Evolutionary conservation across 2,113 vertebrate genomes (phyloP).

Genomic region (Entosphenus tridentatus): DNA sequence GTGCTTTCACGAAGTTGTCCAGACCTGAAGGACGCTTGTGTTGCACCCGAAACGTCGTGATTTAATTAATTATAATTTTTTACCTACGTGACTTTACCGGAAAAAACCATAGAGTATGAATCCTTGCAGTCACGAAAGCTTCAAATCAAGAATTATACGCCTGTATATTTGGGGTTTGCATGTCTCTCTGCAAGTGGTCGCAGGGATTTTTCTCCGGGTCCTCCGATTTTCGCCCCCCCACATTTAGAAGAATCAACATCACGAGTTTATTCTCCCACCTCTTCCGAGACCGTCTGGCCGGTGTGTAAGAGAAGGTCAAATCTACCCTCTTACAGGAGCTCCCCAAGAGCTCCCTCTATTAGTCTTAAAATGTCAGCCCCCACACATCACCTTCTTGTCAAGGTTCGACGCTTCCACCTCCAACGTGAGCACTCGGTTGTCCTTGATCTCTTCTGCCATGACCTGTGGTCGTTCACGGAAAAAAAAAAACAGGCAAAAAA

Average conservation of each 20-base stretch:
- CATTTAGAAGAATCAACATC: not conserved
- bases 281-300: not conserved
- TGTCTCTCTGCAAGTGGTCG: too few relatives aligned
- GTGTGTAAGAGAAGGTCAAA: not conserved
- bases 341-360: too few relatives aligned
- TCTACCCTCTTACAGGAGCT: not conserved
- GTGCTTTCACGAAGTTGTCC: too few relatives aligned
- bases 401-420: conserved; percentile 53
- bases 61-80: too few relatives aligned
- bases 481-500: conserved; percentile 6
- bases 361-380: too few relatives aligned
- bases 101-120: too few relatives aligned
- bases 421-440: conserved; percentile 38
- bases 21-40: too few relatives aligned
- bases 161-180: too few relatives aligned
- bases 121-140: too few relatives aligned
- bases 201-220: not conserved
- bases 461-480: conserved; percentile 21
- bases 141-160: too few relatives aligned
- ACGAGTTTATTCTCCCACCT: not conserved
- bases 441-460: conserved; percentile 56
- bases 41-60: too few relatives aligned
- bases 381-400: conserved; percentile 49
- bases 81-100: too few relatives aligned
- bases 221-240: not conserved